Percentiles rank a stretch among this genome's conserved stretches.
Conservation (phyloP, 2,113 vertebrate genomes). For the Gyps fulvus region DNA sequence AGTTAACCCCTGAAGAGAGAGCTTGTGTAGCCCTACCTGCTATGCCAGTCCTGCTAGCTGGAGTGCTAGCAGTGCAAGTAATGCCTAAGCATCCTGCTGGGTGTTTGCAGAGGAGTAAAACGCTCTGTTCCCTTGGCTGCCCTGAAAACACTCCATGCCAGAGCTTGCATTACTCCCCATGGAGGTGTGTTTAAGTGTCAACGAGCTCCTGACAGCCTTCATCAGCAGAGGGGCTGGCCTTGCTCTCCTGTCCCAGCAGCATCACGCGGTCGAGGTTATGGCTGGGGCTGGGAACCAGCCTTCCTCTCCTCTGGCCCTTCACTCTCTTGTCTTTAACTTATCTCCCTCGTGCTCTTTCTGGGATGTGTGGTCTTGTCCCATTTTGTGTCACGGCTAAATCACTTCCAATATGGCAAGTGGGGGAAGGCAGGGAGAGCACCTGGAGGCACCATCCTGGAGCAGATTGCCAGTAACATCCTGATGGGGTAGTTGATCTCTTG, state of each 20-base stretch:
- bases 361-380: neutral
- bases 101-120: neutral
- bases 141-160: neutral
- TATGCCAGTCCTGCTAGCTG: fast-evolving
- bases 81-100: neutral
- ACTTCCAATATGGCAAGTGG: neutral
- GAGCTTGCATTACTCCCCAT: neutral
- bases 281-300: neutral
- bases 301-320: neutral
- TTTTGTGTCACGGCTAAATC: neutral
- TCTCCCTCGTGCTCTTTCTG: neutral
- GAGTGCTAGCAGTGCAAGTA: neutral
- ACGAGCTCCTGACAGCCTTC: neutral
- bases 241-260: neutral
- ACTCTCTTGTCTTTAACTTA: neutral
- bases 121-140: neutral
- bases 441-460: neutral
- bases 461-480: neutral
- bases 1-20: neutral
- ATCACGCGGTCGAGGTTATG: fast-evolving
- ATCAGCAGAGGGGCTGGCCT: neutral
- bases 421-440: neutral
- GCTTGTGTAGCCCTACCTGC: neutral
- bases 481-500: neutral
- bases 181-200: neutral